phyloP scores from a whole-genome alignment of 2,888 invertebrate genomes.

The Metalampra italica region DNA sequence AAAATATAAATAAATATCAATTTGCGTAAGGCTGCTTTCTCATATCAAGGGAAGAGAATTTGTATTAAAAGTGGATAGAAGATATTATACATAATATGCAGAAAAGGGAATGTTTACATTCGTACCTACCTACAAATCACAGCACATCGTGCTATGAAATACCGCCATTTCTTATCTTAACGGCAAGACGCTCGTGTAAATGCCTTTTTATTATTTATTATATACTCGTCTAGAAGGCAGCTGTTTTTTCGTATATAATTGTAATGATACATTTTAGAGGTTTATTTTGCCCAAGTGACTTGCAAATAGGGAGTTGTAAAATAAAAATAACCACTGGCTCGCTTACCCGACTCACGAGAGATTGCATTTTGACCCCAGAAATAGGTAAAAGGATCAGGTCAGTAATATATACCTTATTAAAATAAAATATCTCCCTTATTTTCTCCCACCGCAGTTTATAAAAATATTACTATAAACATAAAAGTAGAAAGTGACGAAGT shows the following conservation, averaged over 20 bases:
- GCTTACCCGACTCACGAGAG: neutral
- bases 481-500: slow-evolving; percentile 2
- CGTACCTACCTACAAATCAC: slow-evolving; percentile 2
- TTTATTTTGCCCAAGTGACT: slow-evolving; percentile 7
- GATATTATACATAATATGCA: neutral
- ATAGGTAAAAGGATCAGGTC: too few relatives aligned
- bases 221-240: neutral
- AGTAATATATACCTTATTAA: too few relatives aligned
- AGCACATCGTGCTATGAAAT: slow-evolving; percentile 1
- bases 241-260: slow-evolving; percentile 2
- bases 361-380: too few relatives aligned
- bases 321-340: neutral
- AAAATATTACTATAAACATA: neutral
- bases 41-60: neutral
- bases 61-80: neutral
- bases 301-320: slow-evolving; percentile 6
- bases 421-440: too few relatives aligned
- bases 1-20: neutral
- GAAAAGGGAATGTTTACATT: neutral
- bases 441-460: too few relatives aligned
- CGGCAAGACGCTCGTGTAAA: slow-evolving; percentile 5
- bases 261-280: neutral
- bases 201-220: slow-evolving; percentile 8
- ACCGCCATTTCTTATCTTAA: slow-evolving; percentile 3
- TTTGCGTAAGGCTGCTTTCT: neutral